phyloP scores from a whole-genome alignment of 2,888 invertebrate species.

The Agriopis marginaria region DNA sequence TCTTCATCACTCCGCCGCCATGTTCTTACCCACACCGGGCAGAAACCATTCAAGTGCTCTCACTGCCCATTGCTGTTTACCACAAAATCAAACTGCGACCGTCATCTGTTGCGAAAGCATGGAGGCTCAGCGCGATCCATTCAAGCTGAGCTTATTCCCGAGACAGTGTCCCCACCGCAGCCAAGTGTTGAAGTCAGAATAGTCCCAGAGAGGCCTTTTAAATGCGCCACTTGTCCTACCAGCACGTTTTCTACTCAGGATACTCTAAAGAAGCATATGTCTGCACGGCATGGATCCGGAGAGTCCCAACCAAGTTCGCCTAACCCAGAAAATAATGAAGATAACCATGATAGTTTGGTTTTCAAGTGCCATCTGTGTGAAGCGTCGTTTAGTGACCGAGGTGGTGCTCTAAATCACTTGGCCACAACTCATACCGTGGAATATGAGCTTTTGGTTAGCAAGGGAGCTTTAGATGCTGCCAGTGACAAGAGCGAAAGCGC shows the following conservation, averaged over 20 bases:
- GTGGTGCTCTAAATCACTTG: constrained; percentile 93
- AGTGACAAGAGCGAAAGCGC: constrained; percentile 89
- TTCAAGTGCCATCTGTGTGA: constrained; percentile 98
- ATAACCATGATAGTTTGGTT: constrained; percentile 87
- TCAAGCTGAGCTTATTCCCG: constrained; percentile 73
- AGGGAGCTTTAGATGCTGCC: constrained; percentile 89
- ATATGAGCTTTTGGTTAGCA: constrained; percentile 93
- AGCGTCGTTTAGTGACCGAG: constrained; percentile 92
- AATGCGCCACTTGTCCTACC: constrained; percentile 93
- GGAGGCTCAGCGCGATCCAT: constrained; percentile 80
- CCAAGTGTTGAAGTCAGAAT: constrained; percentile 82
- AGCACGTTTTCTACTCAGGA: constrained; percentile 93
- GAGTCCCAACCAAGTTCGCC: constrained; percentile 80
- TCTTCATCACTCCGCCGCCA: constrained; percentile 97
- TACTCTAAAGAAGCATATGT: constrained; percentile 92
- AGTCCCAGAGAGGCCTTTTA: constrained; percentile 92
- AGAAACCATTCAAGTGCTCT: constrained; percentile 98
- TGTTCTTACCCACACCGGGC: constrained; percentile 97
- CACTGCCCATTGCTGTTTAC: constrained; percentile 97
- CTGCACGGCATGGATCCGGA: constrained; percentile 88
- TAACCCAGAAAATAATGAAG: constrained; percentile 65
- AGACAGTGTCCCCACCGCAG: constrained; percentile 65
- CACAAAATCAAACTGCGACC: constrained; percentile 98
- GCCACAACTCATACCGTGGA: constrained; percentile 91
- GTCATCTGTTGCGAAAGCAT: constrained; percentile 96